Conservation (phyloP, 2,888 invertebrate species). For the Drosophila merina region DNA sequence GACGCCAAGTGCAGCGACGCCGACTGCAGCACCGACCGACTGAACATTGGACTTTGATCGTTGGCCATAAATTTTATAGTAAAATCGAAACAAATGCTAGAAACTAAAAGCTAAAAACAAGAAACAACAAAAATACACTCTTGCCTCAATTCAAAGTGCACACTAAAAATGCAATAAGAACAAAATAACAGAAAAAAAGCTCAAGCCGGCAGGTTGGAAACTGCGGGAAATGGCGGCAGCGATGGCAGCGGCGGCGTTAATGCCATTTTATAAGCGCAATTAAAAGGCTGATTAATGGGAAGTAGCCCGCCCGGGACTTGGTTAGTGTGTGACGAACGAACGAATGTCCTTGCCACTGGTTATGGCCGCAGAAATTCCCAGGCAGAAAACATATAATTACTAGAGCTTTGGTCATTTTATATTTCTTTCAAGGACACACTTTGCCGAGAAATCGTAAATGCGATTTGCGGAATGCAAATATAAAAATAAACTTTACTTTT, state of each 20-base stretch:
- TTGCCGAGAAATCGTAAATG: too few species aligned
- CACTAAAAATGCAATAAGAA: constrained; percentile 36
- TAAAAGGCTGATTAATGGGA: constrained; percentile 13
- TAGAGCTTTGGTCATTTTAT: background rate
- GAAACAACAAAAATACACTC: constrained; percentile 26
- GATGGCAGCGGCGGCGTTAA: background rate
- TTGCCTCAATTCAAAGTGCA: constrained; percentile 29
- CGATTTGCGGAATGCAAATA: background rate
- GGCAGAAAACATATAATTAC: background rate
- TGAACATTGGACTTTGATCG: constrained; percentile 77
- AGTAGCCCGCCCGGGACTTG: background rate
- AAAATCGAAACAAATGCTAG: constrained; percentile 49
- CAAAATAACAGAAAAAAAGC: background rate
- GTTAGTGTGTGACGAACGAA: background rate
- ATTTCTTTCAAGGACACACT: background rate
- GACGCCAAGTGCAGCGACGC: background rate
- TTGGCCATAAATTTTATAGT: constrained; percentile 73
- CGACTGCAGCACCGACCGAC: constrained; percentile 56
- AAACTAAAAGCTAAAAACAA: constrained; percentile 50
- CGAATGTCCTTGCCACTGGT: background rate
- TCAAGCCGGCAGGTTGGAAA: too few species aligned
- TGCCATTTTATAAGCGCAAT: constrained; percentile 32
- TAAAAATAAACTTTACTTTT: background rate
- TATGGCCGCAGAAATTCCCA: background rate
- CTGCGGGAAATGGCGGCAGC: background rate